Conservation (phyloP, 2,113 vertebrate genomes). For the Onychostruthus taczanowskii region DNA sequence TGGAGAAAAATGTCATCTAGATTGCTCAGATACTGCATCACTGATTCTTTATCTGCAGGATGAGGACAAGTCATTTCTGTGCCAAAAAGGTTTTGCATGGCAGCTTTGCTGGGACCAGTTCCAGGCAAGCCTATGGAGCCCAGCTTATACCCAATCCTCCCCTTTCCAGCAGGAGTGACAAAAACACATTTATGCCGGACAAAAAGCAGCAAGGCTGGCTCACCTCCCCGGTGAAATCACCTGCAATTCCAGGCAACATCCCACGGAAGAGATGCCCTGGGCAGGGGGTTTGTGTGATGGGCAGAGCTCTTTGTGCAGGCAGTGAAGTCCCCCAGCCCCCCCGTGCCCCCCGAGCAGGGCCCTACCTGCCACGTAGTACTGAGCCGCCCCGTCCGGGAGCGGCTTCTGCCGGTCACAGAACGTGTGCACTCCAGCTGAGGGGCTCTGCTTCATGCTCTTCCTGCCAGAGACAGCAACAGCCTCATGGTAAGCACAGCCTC, state of each 20-base stretch:
- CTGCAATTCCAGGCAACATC: not conserved
- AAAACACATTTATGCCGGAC: not conserved
- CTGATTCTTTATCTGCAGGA: not conserved
- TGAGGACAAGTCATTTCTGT: not conserved
- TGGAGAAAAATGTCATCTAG: not conserved
- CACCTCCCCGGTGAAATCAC: not conserved
- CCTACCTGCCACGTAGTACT: slow-evolving; percentile 98
- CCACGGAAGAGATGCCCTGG: not conserved
- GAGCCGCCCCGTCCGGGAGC: slow-evolving; percentile 92
- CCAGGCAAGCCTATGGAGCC: not conserved
- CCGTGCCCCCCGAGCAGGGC: not conserved
- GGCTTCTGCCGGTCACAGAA: slow-evolving; percentile 93
- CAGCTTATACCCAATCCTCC: not conserved
- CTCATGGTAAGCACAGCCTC: not conserved
- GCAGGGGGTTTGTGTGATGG: not conserved
- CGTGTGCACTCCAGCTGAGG: slow-evolving; percentile 88
- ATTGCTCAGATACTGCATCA: not conserved
- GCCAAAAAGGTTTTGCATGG: not conserved
- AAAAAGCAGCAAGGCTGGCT: not conserved
- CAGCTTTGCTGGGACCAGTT: not conserved
- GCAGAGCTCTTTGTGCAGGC: not conserved
- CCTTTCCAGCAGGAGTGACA: not conserved
- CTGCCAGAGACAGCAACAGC: slow-evolving; percentile 66
- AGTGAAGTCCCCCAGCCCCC: not conserved
- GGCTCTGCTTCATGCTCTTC: slow-evolving; percentile 87